phyloP scores from a whole-genome alignment of 2,888 invertebrate species.

The Parthenolecanium corni region DNA sequence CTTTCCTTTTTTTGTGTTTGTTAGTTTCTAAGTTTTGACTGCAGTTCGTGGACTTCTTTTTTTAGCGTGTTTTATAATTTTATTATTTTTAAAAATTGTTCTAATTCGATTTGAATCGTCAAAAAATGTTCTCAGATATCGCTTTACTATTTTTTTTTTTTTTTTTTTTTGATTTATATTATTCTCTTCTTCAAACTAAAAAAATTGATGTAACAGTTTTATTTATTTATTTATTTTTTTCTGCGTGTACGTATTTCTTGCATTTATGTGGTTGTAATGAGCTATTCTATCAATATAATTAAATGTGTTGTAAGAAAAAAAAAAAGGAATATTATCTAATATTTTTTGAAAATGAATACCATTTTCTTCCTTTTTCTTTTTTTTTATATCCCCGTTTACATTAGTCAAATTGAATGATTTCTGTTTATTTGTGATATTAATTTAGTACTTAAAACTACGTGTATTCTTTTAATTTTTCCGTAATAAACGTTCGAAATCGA shows the following conservation, averaged over 20 bases:
- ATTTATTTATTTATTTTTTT: neutral
- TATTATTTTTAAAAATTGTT: too few relatives aligned
- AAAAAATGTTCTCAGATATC: too few relatives aligned
- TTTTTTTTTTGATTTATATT: too few relatives aligned
- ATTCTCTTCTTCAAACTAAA: too few relatives aligned
- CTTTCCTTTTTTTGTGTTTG: neutral
- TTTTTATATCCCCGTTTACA: slow-evolving; percentile 2
- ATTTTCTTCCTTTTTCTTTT: too few relatives aligned
- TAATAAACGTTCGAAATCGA: slow-evolving; percentile 2
- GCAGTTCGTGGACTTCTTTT: neutral
- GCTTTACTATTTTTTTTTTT: too few relatives aligned
- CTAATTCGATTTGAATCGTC: too few relatives aligned
- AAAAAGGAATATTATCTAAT: too few relatives aligned
- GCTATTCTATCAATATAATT: neutral
- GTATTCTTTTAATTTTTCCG: slow-evolving; percentile 21
- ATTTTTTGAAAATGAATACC: too few relatives aligned
- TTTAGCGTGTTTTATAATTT: too few relatives aligned
- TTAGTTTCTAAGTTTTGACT: neutral
- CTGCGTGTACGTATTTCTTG: slow-evolving; percentile 14
- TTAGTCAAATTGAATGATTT: slow-evolving; percentile 19
- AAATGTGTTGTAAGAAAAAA: too few relatives aligned
- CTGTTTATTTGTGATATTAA: slow-evolving; percentile 23
- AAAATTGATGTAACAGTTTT: neutral
- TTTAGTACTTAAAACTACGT: slow-evolving; percentile 17
- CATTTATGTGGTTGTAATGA: slow-evolving; percentile 18